These are phyloP conservation scores for Melanogrammus aeglefinus DNA, from an alignment of 2,797 vertebrate genomes.

Conservation along the genomic window DNA sequence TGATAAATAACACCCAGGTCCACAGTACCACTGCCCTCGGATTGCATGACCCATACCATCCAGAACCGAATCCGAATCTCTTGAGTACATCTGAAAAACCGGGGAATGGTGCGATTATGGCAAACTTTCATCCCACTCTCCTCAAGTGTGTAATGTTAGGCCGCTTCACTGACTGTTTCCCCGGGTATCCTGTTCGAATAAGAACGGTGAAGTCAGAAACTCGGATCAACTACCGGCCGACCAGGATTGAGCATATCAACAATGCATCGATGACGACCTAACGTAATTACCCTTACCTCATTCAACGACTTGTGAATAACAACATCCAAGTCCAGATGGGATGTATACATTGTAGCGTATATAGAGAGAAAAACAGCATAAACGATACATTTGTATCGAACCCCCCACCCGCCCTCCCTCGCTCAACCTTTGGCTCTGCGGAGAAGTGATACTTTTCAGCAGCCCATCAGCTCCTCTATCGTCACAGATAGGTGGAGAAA, in stretches of 20 bases:
- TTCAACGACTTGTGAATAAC: slow-evolving; percentile 32
- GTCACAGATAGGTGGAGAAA: slow-evolving; percentile 77
- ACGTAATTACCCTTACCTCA: slow-evolving; percentile 58
- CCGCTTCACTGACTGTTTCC: not conserved
- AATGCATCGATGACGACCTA: slow-evolving; percentile 50
- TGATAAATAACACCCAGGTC: slow-evolving; percentile 29
- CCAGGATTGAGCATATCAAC: slow-evolving; percentile 3
- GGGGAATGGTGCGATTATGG: slow-evolving; percentile 38
- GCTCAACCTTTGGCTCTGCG: slow-evolving; percentile 74
- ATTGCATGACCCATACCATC: slow-evolving; percentile 34
- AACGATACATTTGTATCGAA: slow-evolving; percentile 26
- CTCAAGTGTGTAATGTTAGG: not conserved
- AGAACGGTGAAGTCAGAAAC: slow-evolving; percentile 52
- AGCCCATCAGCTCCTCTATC: slow-evolving; percentile 76
- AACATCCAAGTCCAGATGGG: not conserved
- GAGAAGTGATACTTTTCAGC: slow-evolving; percentile 77
- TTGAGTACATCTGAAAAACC: slow-evolving; percentile 51
- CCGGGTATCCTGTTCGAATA: not conserved
- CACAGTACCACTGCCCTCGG: slow-evolving; percentile 8
- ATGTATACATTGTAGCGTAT: not conserved
- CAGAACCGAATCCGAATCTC: slow-evolving; percentile 65
- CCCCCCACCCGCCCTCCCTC: slow-evolving; percentile 9
- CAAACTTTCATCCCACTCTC: slow-evolving; percentile 56
- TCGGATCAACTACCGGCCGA: slow-evolving; percentile 49
- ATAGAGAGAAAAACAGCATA: not conserved